Evolutionary conservation across 2,888 invertebrate genomes (phyloP).

Genomic region (Rhingia rostrata): DNA sequence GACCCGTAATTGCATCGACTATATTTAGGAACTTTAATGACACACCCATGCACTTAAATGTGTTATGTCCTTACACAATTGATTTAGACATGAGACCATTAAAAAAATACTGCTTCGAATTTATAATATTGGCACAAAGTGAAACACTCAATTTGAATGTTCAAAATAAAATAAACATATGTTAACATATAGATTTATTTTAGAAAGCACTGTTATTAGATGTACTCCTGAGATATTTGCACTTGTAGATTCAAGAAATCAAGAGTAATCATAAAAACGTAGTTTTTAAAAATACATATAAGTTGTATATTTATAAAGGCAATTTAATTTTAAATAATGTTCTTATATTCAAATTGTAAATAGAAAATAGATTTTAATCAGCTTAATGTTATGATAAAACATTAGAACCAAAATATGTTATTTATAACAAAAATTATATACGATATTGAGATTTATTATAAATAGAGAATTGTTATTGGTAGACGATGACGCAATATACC

Average conservation of each 20-base stretch:
- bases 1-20: no score
- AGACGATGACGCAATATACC: constrained; percentile 20
- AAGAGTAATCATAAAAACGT: neutral
- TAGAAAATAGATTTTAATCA: constrained; percentile 24
- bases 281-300: neutral
- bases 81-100: constrained; percentile 19
- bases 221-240: constrained; percentile 47
- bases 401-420: constrained; percentile 52
- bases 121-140: constrained; percentile 58
- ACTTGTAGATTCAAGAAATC: constrained; percentile 30
- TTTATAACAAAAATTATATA: constrained; percentile 26
- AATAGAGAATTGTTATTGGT: constrained; percentile 59
- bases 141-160: constrained; percentile 67
- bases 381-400: constrained; percentile 18
- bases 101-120: constrained; percentile 53
- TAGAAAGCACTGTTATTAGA: constrained; percentile 40
- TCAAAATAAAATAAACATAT: constrained; percentile 4
- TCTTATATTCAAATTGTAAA: constrained; percentile 27
- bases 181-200: neutral
- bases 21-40: no score
- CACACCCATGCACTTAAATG: no score
- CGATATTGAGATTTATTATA: constrained; percentile 46
- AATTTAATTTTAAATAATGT: constrained; percentile 3
- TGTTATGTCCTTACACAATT: neutral
- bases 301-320: constrained; percentile 22